A percentile compares a stretch with the other conserved stretches of the same genome.
These are phyloP conservation scores for Hybognathus amarus DNA, from an alignment of 2,797 vertebrate species.

Conservation along the genomic window DNA sequence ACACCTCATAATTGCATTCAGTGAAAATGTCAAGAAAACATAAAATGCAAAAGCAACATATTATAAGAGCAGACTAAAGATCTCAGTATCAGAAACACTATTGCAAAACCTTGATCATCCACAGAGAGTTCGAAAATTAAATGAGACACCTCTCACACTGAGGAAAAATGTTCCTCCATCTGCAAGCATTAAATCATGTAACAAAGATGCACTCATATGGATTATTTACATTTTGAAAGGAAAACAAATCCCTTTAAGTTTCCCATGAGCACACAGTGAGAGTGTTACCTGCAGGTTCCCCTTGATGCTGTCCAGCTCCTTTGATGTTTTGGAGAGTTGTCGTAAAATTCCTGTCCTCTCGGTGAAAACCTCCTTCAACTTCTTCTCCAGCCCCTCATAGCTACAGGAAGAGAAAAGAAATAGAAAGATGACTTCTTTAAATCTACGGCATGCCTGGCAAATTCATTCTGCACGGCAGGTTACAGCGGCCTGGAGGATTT, in stretches of 20 bases:
- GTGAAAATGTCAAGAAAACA: neutral
- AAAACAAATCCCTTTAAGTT: conserved; percentile 10
- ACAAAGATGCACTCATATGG: conserved; percentile 15
- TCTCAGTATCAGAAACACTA: neutral
- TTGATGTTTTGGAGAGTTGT: conserved; percentile 93
- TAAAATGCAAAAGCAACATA: conserved; percentile 13
- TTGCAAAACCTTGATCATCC: neutral
- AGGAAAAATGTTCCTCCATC: neutral
- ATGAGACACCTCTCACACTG: neutral
- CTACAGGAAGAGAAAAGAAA: conserved; percentile 72
- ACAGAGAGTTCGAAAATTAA: conserved; percentile 3
- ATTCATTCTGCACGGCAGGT: conserved; percentile 39
- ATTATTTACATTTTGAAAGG: conserved; percentile 2
- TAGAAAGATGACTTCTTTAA: conserved; percentile 52
- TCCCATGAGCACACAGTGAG: neutral
- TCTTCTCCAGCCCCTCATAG: conserved; percentile 93
- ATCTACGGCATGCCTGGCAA: conserved; percentile 35
- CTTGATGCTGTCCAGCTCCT: conserved; percentile 95
- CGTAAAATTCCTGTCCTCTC: conserved; percentile 91
- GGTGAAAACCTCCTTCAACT: conserved; percentile 93
- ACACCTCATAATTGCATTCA: neutral
- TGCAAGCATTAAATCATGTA: conserved; percentile 13
- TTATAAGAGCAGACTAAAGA: neutral
- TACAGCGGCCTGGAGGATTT: conserved; percentile 32
- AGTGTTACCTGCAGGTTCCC: conserved; percentile 89